Evolutionary conservation across 2,888 invertebrate species (phyloP).

Genomic region (Cosmia trapezina): DNA sequence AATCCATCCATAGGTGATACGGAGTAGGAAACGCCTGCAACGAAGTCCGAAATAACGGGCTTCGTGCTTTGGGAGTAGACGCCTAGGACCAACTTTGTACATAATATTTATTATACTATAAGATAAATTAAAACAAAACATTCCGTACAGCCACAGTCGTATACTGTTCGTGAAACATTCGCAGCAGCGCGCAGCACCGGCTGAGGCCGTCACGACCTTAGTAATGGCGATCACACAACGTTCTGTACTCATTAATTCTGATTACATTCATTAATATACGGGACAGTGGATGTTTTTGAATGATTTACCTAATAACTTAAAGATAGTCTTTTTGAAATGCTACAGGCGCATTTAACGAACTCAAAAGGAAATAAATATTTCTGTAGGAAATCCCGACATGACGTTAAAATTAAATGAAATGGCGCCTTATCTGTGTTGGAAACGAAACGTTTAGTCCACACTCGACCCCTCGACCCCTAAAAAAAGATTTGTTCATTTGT

Average conservation of each 20-base stretch:
- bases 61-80: no score
- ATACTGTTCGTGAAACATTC: conserved; percentile 56
- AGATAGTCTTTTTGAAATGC: no score
- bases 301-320: neutral
- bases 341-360: neutral
- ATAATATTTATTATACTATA: neutral
- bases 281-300: neutral
- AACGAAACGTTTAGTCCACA: no score
- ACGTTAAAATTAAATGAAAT: neutral
- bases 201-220: conserved; percentile 61
- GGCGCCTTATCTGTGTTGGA: neutral
- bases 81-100: neutral
- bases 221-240: conserved; percentile 54
- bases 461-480: no score
- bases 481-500: no score
- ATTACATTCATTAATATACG: neutral
- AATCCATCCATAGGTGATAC: no score
- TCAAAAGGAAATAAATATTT: neutral
- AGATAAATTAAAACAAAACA: conserved; percentile 42
- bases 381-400: neutral
- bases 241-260: neutral
- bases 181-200: conserved; percentile 33
- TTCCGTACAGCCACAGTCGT: neutral
- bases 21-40: no score
- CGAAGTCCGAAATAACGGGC: no score